A percentile compares a stretch with the other conserved stretches of the same genome.
Evolutionary conservation across 2,888 invertebrate genomes (phyloP).

Genomic region (Hypomecis punctinalis): DNA sequence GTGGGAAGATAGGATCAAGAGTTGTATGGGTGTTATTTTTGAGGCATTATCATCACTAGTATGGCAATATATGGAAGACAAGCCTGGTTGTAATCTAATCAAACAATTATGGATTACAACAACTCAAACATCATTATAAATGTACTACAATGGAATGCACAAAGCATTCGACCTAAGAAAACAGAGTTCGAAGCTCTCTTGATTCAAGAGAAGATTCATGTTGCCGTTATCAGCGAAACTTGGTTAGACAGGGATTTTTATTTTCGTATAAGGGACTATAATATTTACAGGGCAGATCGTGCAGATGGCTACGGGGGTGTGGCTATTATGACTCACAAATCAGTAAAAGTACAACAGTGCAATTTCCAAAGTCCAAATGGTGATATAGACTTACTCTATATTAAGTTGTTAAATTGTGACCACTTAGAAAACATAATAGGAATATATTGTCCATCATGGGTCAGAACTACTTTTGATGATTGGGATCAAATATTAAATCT

Average conservation of each 20-base stretch:
- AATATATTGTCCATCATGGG: background rate
- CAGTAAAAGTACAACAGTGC: constrained; percentile 26
- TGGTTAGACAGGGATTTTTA: constrained; percentile 39
- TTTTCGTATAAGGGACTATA: constrained; percentile 39
- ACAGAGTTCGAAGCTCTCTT: constrained; percentile 36
- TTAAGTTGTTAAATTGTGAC: background rate
- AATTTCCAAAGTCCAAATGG: background rate
- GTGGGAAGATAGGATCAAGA: too few species aligned
- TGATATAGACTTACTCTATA: background rate
- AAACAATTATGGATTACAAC: background rate
- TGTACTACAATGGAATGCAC: constrained; percentile 44
- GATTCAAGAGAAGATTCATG: constrained; percentile 41
- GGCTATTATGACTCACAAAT: constrained; percentile 43
- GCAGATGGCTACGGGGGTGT: constrained; percentile 46
- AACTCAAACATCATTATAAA: constrained; percentile 3
- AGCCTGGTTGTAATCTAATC: too few species aligned
- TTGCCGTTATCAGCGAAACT: constrained; percentile 44
- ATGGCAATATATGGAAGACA: too few species aligned
- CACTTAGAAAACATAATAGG: background rate
- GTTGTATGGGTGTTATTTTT: too few species aligned
- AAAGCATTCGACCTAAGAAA: constrained; percentile 44
- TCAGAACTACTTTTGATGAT: background rate
- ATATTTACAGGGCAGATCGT: constrained; percentile 40
- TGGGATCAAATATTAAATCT: constrained; percentile 7
- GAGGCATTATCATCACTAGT: too few species aligned